Evolutionary conservation across 2,888 invertebrate genomes (phyloP), one percentile per base, ranked within the genome.

Genomic region (Osedax fenrisi): DNA sequence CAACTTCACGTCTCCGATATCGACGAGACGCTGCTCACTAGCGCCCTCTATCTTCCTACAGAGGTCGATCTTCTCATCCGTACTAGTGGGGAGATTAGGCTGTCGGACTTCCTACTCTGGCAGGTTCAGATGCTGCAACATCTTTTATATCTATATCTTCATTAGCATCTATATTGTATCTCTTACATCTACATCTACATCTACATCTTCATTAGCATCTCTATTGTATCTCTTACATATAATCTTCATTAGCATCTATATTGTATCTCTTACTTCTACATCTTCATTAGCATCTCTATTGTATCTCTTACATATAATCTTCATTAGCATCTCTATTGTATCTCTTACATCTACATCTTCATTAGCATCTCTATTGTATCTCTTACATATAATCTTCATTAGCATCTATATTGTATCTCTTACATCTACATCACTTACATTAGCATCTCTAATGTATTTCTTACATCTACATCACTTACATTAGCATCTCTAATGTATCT

Each of bases 51-150:
- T 76, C 87, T 89, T 75, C 90, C 91, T 1, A 87, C 88, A 0
- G 88, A 90, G 79, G 92, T 95, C 0, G 95, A 97, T 83, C 86
- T 99, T 74, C 86, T 98, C 21, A 89, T 98, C 64, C 88, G 98
- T 79, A 98, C 97, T 2, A 97, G 97, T 0, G 97, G 97, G 22
- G 98, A 98, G 87, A 90, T 91, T 13, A 87, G 95, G 76, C 87
- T 95, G 1, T 93, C 93, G 79, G 95, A 96, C 84, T 98, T 96
- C 83, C 88, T 97, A 80, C 87, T 96, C 79, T 97, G 95, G 94
- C 96, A 96, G 90, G 91, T 91, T 85, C 82, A 83, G 27, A 2
- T 22, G 21, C 26, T 17, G 5, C 21, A 5, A 25, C 23, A 21
- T 21, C 70, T 24, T 13, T 13, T 22, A 5, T 5, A 22, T 26